Conservation (phyloP, 1,140 invertebrate species). For the Nasonia longicornis region DNA sequence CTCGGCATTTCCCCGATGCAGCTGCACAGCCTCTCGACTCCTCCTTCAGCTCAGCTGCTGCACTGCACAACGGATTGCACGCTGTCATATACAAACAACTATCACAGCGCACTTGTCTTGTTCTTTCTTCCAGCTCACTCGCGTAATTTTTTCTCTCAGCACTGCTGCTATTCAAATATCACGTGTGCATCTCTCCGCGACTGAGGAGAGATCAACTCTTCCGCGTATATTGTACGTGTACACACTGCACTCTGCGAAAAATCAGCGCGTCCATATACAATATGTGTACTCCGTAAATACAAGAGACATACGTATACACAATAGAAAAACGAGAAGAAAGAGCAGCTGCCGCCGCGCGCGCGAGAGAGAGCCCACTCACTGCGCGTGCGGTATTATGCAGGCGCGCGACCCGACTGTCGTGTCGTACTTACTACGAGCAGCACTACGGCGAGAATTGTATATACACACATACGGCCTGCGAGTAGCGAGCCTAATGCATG, state of each 20-base stretch:
- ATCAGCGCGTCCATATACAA: neutral
- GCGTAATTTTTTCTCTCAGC: neutral
- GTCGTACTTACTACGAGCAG: neutral
- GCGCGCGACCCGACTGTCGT: neutral
- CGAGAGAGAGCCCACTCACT: neutral
- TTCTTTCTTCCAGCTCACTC: neutral
- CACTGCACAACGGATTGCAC: neutral
- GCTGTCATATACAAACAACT: neutral
- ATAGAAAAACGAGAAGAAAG: neutral
- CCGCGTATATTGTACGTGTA: neutral
- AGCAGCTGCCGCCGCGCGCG: neutral
- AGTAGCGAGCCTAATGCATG: no score
- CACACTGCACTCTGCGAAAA: neutral
- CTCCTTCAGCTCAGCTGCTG: neutral
- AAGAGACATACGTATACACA: neutral
- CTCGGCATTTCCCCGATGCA: conserved; percentile 60
- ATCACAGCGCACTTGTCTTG: neutral
- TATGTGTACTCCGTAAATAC: neutral
- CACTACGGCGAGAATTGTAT: no score
- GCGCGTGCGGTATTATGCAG: neutral
- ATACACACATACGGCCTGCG: no score
- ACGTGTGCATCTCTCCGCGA: neutral
- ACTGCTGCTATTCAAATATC: neutral
- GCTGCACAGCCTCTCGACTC: neutral
- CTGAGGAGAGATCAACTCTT: no score